Evolutionary conservation across 2,113 vertebrate genomes (phyloP), one percentile per base, ranked within the genome.

Genomic region (Odocoileus virginianus): DNA sequence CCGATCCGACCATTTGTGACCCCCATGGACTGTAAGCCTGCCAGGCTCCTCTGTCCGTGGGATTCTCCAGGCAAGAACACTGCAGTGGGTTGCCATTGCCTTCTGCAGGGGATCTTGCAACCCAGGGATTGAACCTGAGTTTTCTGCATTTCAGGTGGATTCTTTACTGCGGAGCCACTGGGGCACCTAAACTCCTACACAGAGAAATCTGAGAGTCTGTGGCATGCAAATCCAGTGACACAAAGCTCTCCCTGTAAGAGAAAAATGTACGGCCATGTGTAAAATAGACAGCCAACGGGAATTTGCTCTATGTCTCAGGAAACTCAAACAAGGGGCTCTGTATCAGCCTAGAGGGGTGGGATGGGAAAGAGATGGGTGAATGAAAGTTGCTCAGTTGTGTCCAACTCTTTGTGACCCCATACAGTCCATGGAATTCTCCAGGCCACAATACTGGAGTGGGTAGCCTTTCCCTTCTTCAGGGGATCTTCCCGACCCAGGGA

Each of bases 261-360:
- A 36, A 36, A 36, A 36, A 36, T 36, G 36, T 36, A 36, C 36
- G 36, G 36, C 36, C 36, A 8, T 4, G 30, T 8, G 1, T 36
- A 36, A 64, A 33, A 8, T 1, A 8, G 60, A 33, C 0, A 33
- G 7, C 60, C 7, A 64, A 64, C 0, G 0, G 60, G 15, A 17
- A 17, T 17, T 33, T 33, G 30, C 60, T 33, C 0, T 33, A 4
- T 8, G 60, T 64, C 60, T 64, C 60, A 64, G 60, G 30, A 64
- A 33, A 16, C 30, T 64, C 30, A 33, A 64, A 64, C 30, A 33
- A 33, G 30, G 60, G 60, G 30, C 30, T 33, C 30, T 64, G 30
- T 33, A 33, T 64, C 15, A 16, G 6, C 30, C 30, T 33, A 16
- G 30, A 64, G 30, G 13, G 60, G 14, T 33, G 30, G 30, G 30